Base-by-base conservation (phyloP, 2,888 invertebrate genomes). In the Thelaira solivaga region DNA sequence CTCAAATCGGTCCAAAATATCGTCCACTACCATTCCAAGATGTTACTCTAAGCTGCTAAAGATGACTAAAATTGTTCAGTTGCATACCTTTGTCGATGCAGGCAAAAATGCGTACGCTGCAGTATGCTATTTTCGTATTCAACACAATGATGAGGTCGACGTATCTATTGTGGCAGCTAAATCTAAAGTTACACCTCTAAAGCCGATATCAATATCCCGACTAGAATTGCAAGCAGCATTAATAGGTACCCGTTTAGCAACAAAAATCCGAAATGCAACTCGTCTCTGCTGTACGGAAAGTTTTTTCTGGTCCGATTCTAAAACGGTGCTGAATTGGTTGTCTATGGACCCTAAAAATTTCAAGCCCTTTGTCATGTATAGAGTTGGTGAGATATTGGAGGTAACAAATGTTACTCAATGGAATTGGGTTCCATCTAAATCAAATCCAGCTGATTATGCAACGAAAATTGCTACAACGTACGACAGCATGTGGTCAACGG, bases 341-440 rank as follows among this genome's bases (percentile, higher is more conserved):
- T 47, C 45, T 4, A 77, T 78, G 72, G 74, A 80, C 22, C 75
- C 78, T 0, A 80, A 53, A 39, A 67, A 72, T 4, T 34, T 69
- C 36, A 73, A 80, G n/a, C 72, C 72, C 7, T 80, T 69, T 24
- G 75, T 81, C 1, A 76, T 80, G 67, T 51, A 62, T 51, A 39
- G 80, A 11, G 68, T 77, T 5, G 77, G 67, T 1, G 79, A 79
- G 29, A 68, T 80, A 13, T 11, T 75, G 16, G 78, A 81, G 39
- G 13, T 51, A 2, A 59, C 76, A 26, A 79, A 75, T 16, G 4
- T 64, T 16, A 59, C 16, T 1, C 69, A 77, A 18, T 76, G 73
- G 75, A 43, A 47, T n/a, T 79, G 71, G 74, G 67, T 76, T 8
- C 72, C 80, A 1, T 80, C 81, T n/a, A 79, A 75, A 41, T 41